Evolutionary conservation across 2,888 invertebrate species (phyloP), one percentile per base, ranked within the genome.

Genomic region (Thymelicus lineola): DNA sequence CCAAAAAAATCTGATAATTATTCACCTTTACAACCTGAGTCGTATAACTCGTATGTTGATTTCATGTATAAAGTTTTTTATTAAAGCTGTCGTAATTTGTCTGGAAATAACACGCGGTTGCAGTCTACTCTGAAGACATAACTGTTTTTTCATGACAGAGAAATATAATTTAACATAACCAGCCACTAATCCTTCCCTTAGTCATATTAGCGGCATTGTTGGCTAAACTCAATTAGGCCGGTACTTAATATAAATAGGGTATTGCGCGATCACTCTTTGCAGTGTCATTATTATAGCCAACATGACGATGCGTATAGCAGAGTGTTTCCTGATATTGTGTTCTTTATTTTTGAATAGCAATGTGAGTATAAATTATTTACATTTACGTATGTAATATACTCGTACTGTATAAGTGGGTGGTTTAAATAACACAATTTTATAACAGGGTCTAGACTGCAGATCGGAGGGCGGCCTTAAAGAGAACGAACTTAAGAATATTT

Each of bases 391-490:
- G n/a, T n/a, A n/a, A n/a, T n/a, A n/a, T n/a, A n/a, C n/a, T n/a
- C n/a, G n/a, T n/a, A n/a, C n/a, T 28, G 28, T 28, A 28, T 28
- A 28, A 28, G 28, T 28, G 28, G 1, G 28, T 28, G 28, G 28
- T 10, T 15, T 38, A 38, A 36, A 36, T 15, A 57, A 28, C 42
- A 7, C 0, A 65, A 46, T 63, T 38, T 66, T 60, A 59, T 70
- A 57, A 71, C 75, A 95, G 95, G 89, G 93, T 9, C 78, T 96
- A 28, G 95, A 91, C 78, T 96, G 96, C 76, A 94, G 94, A 12
- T 91, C 95, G 0, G 94, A 94, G 60, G 95, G 95, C 67, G 94
- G 95, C 35, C 92, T 94, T n/a, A 91, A 93, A 70, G 95, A 95
- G 75, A 91, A 94, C 17, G 94, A 95, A 66, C 83, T 95, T 5